Conservation (phyloP, 2,113 vertebrate species). For the Micromys minutus region DNA sequence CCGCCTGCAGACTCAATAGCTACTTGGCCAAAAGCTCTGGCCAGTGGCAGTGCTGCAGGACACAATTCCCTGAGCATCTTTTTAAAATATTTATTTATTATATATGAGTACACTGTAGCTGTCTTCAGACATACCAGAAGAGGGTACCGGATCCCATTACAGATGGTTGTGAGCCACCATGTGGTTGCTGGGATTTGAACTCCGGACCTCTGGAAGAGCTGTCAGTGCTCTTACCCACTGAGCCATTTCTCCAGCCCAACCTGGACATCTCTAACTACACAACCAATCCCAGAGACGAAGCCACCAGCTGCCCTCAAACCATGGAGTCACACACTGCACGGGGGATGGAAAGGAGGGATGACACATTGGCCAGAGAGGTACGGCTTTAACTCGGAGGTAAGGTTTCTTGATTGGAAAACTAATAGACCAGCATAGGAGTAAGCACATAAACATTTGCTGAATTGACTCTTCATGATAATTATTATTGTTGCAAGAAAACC, state of each 20-base stretch:
- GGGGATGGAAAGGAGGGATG: fast-evolving
- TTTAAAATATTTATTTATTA: no score
- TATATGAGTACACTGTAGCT: no score
- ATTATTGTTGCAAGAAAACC: not conserved
- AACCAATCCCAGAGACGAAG: not conserved
- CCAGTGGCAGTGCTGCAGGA: not conserved
- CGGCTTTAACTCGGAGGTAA: not conserved
- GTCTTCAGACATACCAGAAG: no score
- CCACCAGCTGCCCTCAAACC: not conserved
- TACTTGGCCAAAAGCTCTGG: not conserved
- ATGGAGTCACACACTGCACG: fast-evolving
- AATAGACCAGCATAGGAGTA: not conserved
- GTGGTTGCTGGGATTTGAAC: no score
- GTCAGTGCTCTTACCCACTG: no score
- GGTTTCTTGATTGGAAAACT: not conserved
- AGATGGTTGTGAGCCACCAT: no score
- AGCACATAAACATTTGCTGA: not conserved
- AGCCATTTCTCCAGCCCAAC: no score
- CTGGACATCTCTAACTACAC: not conserved
- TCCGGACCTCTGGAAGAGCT: no score
- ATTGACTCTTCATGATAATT: not conserved
- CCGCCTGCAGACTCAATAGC: not conserved
- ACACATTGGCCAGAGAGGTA: no score
- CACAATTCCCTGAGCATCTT: not conserved
- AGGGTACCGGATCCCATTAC: no score